Percentiles rank a stretch among this genome's conserved stretches.
Evolutionary conservation across 2,888 invertebrate species (phyloP).

Genomic region (Ferdinandea cuprea): DNA sequence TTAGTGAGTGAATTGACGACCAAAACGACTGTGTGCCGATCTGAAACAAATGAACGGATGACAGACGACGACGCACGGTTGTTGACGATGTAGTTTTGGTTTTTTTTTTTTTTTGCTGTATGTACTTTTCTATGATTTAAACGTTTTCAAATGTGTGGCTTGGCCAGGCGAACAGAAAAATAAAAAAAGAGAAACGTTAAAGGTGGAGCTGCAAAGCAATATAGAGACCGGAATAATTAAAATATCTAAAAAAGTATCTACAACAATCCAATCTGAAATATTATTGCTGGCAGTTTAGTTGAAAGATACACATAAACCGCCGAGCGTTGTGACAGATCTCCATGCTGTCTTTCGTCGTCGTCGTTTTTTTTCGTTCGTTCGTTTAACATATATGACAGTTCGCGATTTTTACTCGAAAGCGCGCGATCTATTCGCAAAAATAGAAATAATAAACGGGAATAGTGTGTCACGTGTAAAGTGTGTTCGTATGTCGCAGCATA

Average conservation of each 20-base stretch:
- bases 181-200: constrained; percentile 1
- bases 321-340: constrained; percentile 61
- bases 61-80: constrained; percentile 49
- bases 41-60: constrained; percentile 52
- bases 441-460: constrained; percentile 9
- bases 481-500: background rate
- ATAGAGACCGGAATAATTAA: constrained; percentile 61
- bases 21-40: constrained; percentile 25
- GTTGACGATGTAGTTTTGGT: constrained; percentile 52
- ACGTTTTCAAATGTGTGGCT: constrained; percentile 58
- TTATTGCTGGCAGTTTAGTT: constrained; percentile 64
- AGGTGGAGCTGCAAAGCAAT: constrained; percentile 31
- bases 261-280: constrained; percentile 61
- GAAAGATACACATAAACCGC: constrained; percentile 70
- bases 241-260: constrained; percentile 58
- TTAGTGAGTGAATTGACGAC: constrained; percentile 43
- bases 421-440: constrained; percentile 45
- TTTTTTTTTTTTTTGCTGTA: too few species aligned
- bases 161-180: constrained; percentile 27
- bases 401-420: constrained; percentile 30
- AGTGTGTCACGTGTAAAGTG: constrained; percentile 24
- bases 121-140: constrained; percentile 61
- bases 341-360: constrained; percentile 28
- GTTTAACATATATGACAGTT: constrained; percentile 34
- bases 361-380: constrained; percentile 11